Conservation (phyloP, 2,113 vertebrate genomes). For the Vulpes vulpes region DNA sequence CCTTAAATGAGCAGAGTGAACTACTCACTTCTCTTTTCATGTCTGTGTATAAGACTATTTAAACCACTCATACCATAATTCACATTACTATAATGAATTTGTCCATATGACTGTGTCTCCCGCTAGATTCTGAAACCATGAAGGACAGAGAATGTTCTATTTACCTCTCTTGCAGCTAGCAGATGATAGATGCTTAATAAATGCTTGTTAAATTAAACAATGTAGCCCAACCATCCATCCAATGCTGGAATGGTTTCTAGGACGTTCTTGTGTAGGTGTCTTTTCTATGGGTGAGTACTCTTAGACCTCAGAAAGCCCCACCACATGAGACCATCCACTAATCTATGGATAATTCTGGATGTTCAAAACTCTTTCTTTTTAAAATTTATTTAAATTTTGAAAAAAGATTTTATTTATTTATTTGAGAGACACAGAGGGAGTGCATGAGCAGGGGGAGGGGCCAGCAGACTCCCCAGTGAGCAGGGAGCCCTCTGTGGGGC, state of each 20-base stretch:
- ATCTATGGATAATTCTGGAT: neutral
- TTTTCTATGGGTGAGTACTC: neutral
- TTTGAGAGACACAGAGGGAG: neutral
- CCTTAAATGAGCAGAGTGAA: neutral
- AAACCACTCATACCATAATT: neutral
- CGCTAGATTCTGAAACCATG: neutral
- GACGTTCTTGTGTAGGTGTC: neutral
- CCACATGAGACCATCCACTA: neutral
- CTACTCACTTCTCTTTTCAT: neutral
- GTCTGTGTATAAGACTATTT: neutral
- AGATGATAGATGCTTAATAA: neutral
- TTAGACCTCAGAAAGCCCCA: neutral
- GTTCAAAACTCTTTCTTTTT: neutral
- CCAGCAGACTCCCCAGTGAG: too few species aligned
- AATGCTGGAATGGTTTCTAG: neutral
- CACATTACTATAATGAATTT: neutral
- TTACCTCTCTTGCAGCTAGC: neutral
- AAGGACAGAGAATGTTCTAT: neutral
- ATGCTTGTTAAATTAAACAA: neutral
- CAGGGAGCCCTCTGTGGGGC: too few species aligned
- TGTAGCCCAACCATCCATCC: neutral
- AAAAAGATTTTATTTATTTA: neutral
- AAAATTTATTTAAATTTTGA: neutral
- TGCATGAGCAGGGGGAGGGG: too few species aligned
- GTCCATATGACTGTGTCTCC: neutral